These are phyloP conservation scores for Cacoxenus indagator DNA, from an alignment of 2,888 invertebrate genomes.

Conservation along the genomic window DNA sequence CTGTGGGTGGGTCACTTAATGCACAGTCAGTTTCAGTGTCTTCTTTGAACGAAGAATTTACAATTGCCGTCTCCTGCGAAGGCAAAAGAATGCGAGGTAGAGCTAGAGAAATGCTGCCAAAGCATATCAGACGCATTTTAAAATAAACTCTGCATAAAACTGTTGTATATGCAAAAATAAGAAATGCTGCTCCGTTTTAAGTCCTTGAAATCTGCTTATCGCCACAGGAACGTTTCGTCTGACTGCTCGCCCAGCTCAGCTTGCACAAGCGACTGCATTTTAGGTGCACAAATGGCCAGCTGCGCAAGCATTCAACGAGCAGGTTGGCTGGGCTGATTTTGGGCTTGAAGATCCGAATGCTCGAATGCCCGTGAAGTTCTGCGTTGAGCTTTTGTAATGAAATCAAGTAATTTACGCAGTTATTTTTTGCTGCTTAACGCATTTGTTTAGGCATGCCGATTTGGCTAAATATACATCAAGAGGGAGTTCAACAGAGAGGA, in stretches of 20 bases:
- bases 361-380: not conserved
- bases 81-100: not conserved
- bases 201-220: slow-evolving; percentile 46
- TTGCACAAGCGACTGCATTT: not conserved
- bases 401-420: slow-evolving; percentile 11
- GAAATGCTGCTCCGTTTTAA: slow-evolving; percentile 38
- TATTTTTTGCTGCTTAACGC: not conserved
- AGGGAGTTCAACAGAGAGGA: no score
- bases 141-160: slow-evolving; percentile 21
- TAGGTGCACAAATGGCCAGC: slow-evolving; percentile 8
- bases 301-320: not conserved
- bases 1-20: not conserved
- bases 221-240: slow-evolving; percentile 10
- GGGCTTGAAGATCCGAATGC: not conserved
- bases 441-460: not conserved
- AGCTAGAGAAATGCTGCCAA: slow-evolving; percentile 7
- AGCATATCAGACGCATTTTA: slow-evolving; percentile 23
- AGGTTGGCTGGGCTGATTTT: not conserved
- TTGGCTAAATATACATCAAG: no score
- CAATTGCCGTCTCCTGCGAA: not conserved
- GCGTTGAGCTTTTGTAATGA: slow-evolving; percentile 13
- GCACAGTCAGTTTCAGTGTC: not conserved
- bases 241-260: not conserved
- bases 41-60: not conserved
- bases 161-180: slow-evolving; percentile 26